phyloP scores from a whole-genome alignment of 2,797 vertebrate genomes.

The Saguinus oedipus region DNA sequence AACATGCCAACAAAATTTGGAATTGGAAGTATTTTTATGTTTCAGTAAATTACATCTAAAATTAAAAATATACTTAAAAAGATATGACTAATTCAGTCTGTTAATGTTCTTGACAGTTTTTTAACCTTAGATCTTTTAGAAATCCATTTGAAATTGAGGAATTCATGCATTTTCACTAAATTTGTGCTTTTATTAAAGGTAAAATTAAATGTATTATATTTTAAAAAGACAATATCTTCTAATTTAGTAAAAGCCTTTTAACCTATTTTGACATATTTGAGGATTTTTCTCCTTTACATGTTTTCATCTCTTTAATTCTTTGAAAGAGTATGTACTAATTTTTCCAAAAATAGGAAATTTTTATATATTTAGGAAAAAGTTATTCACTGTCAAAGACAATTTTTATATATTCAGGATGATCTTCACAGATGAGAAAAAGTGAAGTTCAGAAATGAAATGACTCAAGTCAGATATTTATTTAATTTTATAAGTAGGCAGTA shows the following conservation, averaged over 20 bases:
- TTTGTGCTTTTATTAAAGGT: background rate
- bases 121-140: background rate
- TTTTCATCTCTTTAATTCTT: background rate
- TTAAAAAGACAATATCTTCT: background rate
- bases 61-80: slow-evolving; percentile 9
- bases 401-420: background rate
- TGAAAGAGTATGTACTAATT: background rate
- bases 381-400: background rate
- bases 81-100: background rate
- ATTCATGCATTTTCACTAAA: background rate
- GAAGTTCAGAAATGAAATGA: background rate
- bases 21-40: background rate
- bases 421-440: background rate
- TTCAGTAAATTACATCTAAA: background rate
- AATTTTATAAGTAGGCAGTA: slow-evolving; percentile 1
- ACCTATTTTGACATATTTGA: background rate
- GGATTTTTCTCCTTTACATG: background rate
- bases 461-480: background rate
- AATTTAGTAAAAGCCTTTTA: background rate
- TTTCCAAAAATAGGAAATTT: background rate
- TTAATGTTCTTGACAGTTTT: slow-evolving; percentile 4
- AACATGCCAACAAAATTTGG: background rate
- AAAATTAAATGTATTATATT: background rate
- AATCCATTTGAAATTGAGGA: slow-evolving; percentile 6
- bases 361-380: background rate